A percentile compares a stretch with the other conserved stretches of the same genome.
Conservation (phyloP, 2,888 invertebrate genomes). For the Oxyscelio sp. region DNA sequence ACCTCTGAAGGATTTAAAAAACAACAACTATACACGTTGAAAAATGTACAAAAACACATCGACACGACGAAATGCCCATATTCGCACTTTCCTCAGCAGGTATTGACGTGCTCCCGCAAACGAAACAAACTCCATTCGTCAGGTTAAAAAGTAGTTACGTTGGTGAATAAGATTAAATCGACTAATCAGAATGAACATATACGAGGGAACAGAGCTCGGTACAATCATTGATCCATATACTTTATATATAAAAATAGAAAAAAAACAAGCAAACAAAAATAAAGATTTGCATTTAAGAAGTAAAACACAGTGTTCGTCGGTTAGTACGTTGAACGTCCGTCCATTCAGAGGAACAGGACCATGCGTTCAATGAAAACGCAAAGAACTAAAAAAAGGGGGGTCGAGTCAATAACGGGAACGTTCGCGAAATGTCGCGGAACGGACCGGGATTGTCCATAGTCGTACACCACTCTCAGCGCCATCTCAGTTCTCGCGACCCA, state of each 20-base stretch:
- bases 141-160: constrained; percentile 57
- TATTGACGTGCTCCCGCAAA: constrained; percentile 57
- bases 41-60: constrained; percentile 73
- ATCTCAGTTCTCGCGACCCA: too few relatives aligned
- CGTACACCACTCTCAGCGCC: too few relatives aligned
- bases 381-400: constrained; percentile 39
- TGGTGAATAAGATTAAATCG: constrained; percentile 27
- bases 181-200: constrained; percentile 2
- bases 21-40: constrained; percentile 73
- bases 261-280: constrained; percentile 72
- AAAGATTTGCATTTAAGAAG: constrained; percentile 65
- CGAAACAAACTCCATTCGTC: constrained; percentile 41
- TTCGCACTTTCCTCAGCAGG: constrained; percentile 71
- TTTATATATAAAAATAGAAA: constrained; percentile 67
- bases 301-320: constrained; percentile 57
- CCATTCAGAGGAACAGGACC: too few relatives aligned
- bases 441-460: too few relatives aligned
- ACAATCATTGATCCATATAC: constrained; percentile 31
- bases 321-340: too few relatives aligned
- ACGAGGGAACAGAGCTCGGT: constrained; percentile 53
- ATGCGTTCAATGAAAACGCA: too few relatives aligned
- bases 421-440: too few relatives aligned
- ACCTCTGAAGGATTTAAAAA: constrained; percentile 74
- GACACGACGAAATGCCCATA: constrained; percentile 73
- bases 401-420: constrained; percentile 49